Base-by-base conservation (phyloP, 2,888 invertebrate species). In the Operophtera brumata region DNA sequence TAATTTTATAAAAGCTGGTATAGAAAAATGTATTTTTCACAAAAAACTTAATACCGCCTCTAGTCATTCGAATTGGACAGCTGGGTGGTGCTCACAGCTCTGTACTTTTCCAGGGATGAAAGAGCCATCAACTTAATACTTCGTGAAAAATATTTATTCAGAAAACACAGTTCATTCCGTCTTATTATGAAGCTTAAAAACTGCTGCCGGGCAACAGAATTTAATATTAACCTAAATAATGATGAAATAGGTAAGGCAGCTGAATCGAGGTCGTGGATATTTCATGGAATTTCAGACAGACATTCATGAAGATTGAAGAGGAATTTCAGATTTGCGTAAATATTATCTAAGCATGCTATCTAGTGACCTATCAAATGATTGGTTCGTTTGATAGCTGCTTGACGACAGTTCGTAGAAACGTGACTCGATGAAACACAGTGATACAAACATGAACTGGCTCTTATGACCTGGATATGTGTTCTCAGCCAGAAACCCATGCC, bases 181-280 rank as follows among this genome's bases (percentile, higher is more conserved):
- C 35, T 48, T 34, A 20, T 28, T 30, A 48, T 20, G 13, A 54
- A 40, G 32, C n/a, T 35, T 47, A 32, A 44, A 49, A 49, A 11
- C 28, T 32, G 46, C 11, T 35, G 39, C 46, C 48, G 20, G 25
- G 46, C 28, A 28, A 20, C 41, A 46, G 34, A 61, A 45, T 54
- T 45, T 42, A 39, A 35, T 47, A 55, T 11, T 43, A 59, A 57
- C 52, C 39, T 50, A 62, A 47, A 46, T 51, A 48, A 53, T 45
- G 41, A 34, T 49, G 42, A 44, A 44, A 50, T 54, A n/a, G n/a
- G n/a, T n/a, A 46, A 53, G 49, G 41, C 26, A 37, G 34, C 26
- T 10, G 40, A 41, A 59, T 13, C 30, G 40, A 51, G 59, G 53
- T 48, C 57, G 40, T 12, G 28, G 43, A 35, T 53, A 47, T 53